A percentile compares a stretch with the other conserved stretches of the same genome.
Evolutionary conservation across 2,113 vertebrate species (phyloP).

Genomic region (Sapayoa aenigma): DNA sequence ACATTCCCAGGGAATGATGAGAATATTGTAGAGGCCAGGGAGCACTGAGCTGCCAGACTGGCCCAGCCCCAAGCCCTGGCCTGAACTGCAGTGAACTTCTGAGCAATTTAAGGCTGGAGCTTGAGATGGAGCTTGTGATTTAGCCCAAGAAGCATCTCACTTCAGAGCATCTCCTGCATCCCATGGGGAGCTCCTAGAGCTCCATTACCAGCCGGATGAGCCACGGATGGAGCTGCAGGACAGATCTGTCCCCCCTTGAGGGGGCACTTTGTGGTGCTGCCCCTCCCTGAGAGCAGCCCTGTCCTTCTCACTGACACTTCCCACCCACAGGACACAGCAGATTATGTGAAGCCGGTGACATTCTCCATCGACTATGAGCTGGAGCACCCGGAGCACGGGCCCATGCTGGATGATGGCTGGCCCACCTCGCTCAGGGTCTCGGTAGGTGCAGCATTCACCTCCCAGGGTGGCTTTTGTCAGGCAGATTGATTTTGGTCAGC

Average conservation of each 20-base stretch:
- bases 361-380: slow-evolving; percentile 85
- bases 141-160: background rate
- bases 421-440: slow-evolving; percentile 84
- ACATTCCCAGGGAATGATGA: slow-evolving; percentile 48
- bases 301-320: accelerated
- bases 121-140: background rate
- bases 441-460: slow-evolving; percentile 60
- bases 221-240: background rate
- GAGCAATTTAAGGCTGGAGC: background rate
- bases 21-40: background rate
- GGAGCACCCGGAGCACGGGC: slow-evolving; percentile 72
- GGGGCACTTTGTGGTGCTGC: background rate
- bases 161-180: background rate
- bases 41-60: background rate
- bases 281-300: background rate
- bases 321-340: slow-evolving; percentile 84
- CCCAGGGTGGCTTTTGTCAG: background rate
- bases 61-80: background rate
- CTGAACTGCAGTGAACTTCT: slow-evolving; percentile 20
- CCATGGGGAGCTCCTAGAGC: accelerated
- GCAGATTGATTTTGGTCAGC: no score
- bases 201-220: accelerated
- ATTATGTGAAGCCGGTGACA: slow-evolving; percentile 89
- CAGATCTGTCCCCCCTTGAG: accelerated
- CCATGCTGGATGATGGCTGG: slow-evolving; percentile 88